Conservation (phyloP, 2,113 vertebrate species). For the Anhinga anhinga region DNA sequence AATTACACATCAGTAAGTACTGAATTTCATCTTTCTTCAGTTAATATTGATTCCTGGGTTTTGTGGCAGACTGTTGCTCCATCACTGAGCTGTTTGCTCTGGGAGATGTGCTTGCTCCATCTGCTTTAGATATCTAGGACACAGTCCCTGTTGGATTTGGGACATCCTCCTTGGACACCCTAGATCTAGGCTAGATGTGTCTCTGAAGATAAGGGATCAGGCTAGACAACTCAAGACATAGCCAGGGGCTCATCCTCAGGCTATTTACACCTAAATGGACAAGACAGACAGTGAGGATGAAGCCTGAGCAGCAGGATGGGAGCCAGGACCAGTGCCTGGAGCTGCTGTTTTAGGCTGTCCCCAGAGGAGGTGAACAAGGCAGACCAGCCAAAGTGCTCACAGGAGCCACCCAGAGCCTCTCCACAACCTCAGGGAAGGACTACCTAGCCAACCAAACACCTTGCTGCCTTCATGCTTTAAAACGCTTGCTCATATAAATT, state of each 20-base stretch:
- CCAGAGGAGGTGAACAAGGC: not conserved
- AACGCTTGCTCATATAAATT: not conserved
- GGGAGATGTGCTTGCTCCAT: not conserved
- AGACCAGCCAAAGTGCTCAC: not conserved
- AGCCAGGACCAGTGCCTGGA: not conserved
- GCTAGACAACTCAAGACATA: not conserved
- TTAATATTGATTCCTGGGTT: not conserved
- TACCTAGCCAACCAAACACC: not conserved
- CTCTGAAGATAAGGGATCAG: not conserved
- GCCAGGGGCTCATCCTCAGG: not conserved
- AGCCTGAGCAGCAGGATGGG: not conserved
- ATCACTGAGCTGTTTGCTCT: not conserved
- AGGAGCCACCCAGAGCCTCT: not conserved
- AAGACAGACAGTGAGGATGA: not conserved
- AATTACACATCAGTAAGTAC: slow-evolving; percentile 41
- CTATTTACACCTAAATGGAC: not conserved
- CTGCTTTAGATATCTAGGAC: not conserved
- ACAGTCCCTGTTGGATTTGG: not conserved
- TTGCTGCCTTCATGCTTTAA: not conserved
- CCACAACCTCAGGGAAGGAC: not conserved
- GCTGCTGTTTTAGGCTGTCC: not conserved
- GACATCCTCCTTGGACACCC: not conserved
- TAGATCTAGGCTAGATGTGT: not conserved
- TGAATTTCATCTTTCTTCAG: not conserved
- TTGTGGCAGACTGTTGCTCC: not conserved